Evolutionary conservation across 2,888 invertebrate genomes (phyloP).

Genomic region (Ophonus ardosiacus): DNA sequence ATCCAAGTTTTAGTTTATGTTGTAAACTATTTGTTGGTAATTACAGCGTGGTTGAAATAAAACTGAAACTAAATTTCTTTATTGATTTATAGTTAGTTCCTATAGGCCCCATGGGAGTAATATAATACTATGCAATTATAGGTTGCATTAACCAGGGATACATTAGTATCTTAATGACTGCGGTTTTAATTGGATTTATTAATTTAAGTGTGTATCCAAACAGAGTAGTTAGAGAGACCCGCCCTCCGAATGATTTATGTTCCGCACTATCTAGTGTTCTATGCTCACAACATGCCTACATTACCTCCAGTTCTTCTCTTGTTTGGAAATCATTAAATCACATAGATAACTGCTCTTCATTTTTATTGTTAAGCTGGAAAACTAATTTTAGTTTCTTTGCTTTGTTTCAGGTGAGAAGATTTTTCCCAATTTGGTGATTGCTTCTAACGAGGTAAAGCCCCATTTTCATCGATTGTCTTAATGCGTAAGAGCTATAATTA

Average conservation of each 20-base stretch:
- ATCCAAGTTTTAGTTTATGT: neutral
- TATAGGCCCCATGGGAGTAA: constrained; percentile 3
- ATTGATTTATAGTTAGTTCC: constrained; percentile 27
- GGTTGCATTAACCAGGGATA: constrained; percentile 33
- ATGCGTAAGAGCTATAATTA: too few relatives aligned
- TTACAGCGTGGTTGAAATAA: neutral
- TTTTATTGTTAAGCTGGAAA: neutral
- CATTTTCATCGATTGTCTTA: too few relatives aligned
- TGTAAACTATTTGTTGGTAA: neutral
- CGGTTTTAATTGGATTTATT: constrained; percentile 58
- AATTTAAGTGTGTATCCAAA: constrained; percentile 61
- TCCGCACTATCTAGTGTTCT: neutral
- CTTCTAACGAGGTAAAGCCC: too few relatives aligned
- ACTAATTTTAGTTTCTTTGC: neutral
- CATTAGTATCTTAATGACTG: constrained; percentile 59
- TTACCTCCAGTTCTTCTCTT: neutral
- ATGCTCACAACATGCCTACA: neutral
- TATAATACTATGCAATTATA: constrained; percentile 24
- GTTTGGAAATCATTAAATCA: neutral
- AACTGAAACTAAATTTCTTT: neutral
- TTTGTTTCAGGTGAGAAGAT: constrained; percentile 2
- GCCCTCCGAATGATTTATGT: constrained; percentile 51
- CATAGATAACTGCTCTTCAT: neutral
- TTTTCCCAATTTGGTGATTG: neutral
- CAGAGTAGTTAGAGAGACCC: constrained; percentile 33